Base-by-base conservation (phyloP, 2,797 vertebrate genomes). In the Labeo calbasu region DNA sequence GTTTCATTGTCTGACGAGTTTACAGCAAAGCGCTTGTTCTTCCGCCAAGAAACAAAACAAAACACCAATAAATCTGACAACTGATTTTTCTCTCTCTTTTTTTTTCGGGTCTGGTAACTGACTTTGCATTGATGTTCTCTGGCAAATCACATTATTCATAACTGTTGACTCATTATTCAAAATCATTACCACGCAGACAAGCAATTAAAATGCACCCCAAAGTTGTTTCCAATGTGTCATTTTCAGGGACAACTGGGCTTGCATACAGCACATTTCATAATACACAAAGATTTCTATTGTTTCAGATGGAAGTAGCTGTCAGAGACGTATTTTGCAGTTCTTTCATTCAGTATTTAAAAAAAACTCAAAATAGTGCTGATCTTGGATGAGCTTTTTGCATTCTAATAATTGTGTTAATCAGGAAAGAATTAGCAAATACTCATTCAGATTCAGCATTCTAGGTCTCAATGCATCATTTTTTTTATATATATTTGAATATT, bases 61-160 rank as follows among this genome's bases (percentile, higher is more conserved):
- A 84, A 79, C 82, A 71, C 73, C 77, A 79, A 86, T 86, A 86
- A 86, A 86, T 89, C 80, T 77, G 66, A 86, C 84, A 75, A 85
- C 55, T 79, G 51, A 78, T 84, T 57, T 59, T 6, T 28, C 21
- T 50, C 19, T 63, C 23, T 65, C 4, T n/a, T 46, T 48, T 21
- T 23, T 17, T 57, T 28, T 71, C 4, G 6, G 53, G 66, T 69
- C 66, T 89, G 77, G 88, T 85, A 77, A 83, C 77, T 72, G 84
- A 87, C 73, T 87, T 86, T 86, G 84, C 76, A 73, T 83, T 87
- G 83, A 82, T 82, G 80, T 89, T 66, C 73, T 59, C 51, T 82
- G 85, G 82, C 84, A 79, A 85, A 81, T 86, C 80, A 83, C 80
- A 87, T 89, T 89, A 87, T 89, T 87, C 82, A 78, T 66, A 83